Evolutionary conservation across 2,888 invertebrate species (phyloP), one percentile per base, ranked within the genome.

Genomic region (Sisyra nigra): DNA sequence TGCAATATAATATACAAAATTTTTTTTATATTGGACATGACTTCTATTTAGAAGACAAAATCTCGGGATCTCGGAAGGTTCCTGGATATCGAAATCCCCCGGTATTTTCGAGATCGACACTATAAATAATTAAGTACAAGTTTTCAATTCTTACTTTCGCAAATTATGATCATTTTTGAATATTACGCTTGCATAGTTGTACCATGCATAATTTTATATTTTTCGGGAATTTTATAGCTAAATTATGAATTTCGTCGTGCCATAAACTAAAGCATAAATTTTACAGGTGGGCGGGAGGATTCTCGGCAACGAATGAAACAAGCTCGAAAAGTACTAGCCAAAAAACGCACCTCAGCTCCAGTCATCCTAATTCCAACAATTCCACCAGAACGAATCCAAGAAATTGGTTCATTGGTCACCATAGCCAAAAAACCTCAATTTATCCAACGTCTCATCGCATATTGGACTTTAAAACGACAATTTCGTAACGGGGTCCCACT

Each of bases 401-500:
- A 89, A 61, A 89, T 94, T 47, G 82, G 88, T 1, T 71, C 74
- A 9, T 60, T 88, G 55, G 85, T 92, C 6, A 72, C 69, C 24
- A 66, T 72, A 49, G 55, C 77, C 46, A 85, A 86, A 54, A 77
- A 85, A 48, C 81, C 84, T 17, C 81, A 84, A 51, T 83, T 97
- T 53, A 80, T 96, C 53, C 85, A 86, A 57, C 71, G 91, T 3
- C 67, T 98, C 10, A 79, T 96, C 44, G 87, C 92, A 1, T 98
- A 96, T 58, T 98, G 98, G 98, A 96, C 92, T 3, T 66, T 97
- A 35, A 98, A 98, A 61, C 67, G 98, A 2, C 91, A 93, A 57
- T 84, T 85, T 48, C 67, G 97, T 40, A 94, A 96, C 57, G 98
- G 98, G 0, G 96, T 96, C 7, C 97, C 98, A 0, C 67, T 98